These are phyloP conservation scores for Folsomia candida DNA, from an alignment of 2,888 invertebrate species.

Conservation along the genomic window DNA sequence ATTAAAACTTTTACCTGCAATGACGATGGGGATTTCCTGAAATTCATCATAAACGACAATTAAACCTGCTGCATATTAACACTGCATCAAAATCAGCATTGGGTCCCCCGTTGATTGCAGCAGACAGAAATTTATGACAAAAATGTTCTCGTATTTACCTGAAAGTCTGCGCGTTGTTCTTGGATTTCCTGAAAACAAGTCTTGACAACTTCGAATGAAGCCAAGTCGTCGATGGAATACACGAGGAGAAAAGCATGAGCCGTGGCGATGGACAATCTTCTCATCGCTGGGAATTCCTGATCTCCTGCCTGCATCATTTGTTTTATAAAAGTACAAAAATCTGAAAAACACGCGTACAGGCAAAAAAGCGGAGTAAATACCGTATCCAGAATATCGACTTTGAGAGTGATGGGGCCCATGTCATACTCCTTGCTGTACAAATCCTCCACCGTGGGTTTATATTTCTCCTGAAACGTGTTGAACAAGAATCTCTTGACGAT, in stretches of 20 bases:
- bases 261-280: slow-evolving; percentile 77
- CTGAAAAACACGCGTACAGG: too few species aligned
- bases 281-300: slow-evolving; percentile 85
- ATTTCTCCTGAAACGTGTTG: slow-evolving; percentile 75
- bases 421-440: slow-evolving; percentile 30
- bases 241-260: slow-evolving; percentile 85
- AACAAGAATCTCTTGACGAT: slow-evolving; percentile 77
- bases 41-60: too few species aligned
- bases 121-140: too few species aligned
- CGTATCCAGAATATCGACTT: too few species aligned
- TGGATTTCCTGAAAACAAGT: slow-evolving; percentile 77
- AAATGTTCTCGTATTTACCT: too few species aligned
- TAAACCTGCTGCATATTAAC: too few species aligned
- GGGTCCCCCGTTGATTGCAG: too few species aligned
- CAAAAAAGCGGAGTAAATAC: too few species aligned
- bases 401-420: slow-evolving; percentile 21
- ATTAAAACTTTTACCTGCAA: slow-evolving; percentile 61
- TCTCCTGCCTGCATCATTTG: slow-evolving; percentile 74
- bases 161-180: slow-evolving; percentile 73
- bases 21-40: slow-evolving; percentile 80
- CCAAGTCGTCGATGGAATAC: slow-evolving; percentile 72
- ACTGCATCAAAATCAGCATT: too few species aligned
- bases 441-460: slow-evolving; percentile 78
- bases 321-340: too few species aligned
- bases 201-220: slow-evolving; percentile 69